phyloP scores from a whole-genome alignment of 2,797 vertebrate genomes.

The Gadopsis marmoratus region DNA sequence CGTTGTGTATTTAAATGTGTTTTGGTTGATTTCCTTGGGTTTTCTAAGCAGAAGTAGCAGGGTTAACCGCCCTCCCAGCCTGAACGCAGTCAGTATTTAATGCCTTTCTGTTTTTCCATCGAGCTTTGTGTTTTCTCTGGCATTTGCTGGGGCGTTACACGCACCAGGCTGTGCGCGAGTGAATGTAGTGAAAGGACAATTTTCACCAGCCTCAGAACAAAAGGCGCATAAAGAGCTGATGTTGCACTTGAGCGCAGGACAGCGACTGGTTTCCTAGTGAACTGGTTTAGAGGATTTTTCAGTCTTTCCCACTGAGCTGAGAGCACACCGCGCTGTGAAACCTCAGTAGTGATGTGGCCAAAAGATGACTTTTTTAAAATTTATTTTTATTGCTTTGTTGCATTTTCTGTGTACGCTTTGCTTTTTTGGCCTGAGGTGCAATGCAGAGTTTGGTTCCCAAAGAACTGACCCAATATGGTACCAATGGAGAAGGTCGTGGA shows the following conservation, averaged over 20 bases:
- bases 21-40: conserved; percentile 43
- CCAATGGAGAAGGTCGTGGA: conserved; percentile 60
- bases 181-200: conserved; percentile 67
- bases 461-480: conserved; percentile 73
- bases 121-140: conserved; percentile 21
- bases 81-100: conserved; percentile 66
- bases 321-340: conserved; percentile 40
- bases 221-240: conserved; percentile 53
- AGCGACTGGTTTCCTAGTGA: conserved; percentile 52
- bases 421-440: conserved; percentile 56
- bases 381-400: conserved; percentile 36
- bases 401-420: conserved; percentile 57
- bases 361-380: conserved; percentile 8
- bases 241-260: conserved; percentile 67
- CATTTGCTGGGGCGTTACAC: conserved; percentile 56
- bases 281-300: conserved; percentile 16
- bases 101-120: conserved; percentile 51
- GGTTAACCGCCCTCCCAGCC: conserved; percentile 42
- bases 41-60: conserved; percentile 57
- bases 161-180: conserved; percentile 52
- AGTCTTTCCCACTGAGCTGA: conserved; percentile 79
- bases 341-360: conserved; percentile 79
- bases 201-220: conserved; percentile 47
- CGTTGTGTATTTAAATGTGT: conserved; percentile 57
- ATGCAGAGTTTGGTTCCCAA: conserved; percentile 55